Percentiles rank a stretch among this genome's conserved stretches.
Conservation (phyloP, 64 coral and sea anemone species). For the Anthopleura sola region DNA sequence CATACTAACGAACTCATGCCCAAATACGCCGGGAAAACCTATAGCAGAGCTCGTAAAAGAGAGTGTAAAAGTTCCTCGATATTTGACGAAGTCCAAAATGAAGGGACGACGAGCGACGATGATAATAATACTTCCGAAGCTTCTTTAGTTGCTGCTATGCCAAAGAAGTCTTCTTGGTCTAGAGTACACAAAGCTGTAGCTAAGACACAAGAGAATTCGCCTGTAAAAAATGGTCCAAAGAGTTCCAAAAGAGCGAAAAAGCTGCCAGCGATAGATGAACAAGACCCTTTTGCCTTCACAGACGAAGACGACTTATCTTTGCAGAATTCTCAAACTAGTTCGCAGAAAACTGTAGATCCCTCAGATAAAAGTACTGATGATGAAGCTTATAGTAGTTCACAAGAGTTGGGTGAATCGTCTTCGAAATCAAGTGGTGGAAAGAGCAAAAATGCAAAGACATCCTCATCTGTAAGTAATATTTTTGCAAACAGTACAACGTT, state of each 20-base stretch:
- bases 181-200: constrained; percentile 59
- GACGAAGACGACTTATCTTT: constrained; percentile 49
- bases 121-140: constrained; percentile 4
- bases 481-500: background rate
- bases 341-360: constrained; percentile 22
- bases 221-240: constrained; percentile 11
- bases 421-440: background rate
- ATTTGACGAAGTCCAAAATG: constrained; percentile 80
- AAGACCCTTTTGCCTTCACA: constrained; percentile 83
- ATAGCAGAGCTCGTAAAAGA: constrained; percentile 55
- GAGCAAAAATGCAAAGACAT: background rate
- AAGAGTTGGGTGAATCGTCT: constrained; percentile 45
- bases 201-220: constrained; percentile 36
- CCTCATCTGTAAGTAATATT: background rate
- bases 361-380: constrained; percentile 92
- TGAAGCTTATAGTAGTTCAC: constrained; percentile 93
- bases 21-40: constrained; percentile 78
- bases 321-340: constrained; percentile 15
- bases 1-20: constrained; percentile 66
- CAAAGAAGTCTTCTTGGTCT: constrained; percentile 81
- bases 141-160: constrained; percentile 40
- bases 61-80: constrained; percentile 54
- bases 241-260: constrained; percentile 38
- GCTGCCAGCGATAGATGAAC: constrained; percentile 50
- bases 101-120: constrained; percentile 25